These are phyloP conservation scores for Probaryconus sp. DNA, from an alignment of 1,140 invertebrate species.

Conservation along the genomic window DNA sequence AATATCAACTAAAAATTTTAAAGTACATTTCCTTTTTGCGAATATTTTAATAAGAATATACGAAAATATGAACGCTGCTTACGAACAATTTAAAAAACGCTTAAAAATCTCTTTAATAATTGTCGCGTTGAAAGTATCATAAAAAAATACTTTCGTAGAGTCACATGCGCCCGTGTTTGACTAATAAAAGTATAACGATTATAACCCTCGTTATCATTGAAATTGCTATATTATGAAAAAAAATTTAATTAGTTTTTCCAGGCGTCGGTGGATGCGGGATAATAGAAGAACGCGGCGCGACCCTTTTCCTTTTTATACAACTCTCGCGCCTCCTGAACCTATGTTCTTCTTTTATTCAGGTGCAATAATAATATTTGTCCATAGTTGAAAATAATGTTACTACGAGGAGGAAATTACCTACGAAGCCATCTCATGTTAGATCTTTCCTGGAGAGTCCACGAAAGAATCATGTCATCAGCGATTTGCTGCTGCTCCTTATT, in stretches of 20 bases:
- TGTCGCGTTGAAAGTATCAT: background rate
- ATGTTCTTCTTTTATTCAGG: constrained; percentile 15
- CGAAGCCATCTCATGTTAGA: constrained; percentile 35
- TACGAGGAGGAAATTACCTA: constrained; percentile 47
- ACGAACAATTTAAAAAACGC: background rate
- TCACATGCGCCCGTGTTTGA: constrained; percentile 22
- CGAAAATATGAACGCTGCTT: too few species aligned
- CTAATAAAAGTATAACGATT: constrained; percentile 37
- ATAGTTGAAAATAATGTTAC: constrained; percentile 53
- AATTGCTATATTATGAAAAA: constrained; percentile 64
- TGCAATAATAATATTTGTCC: constrained; percentile 48
- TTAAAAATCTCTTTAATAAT: constrained; percentile 10
- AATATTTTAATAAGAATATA: too few species aligned
- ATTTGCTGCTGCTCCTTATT: constrained; percentile 40
- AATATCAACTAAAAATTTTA: constrained; percentile 5
- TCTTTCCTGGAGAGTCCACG: constrained; percentile 24
- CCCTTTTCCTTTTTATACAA: constrained; percentile 29
- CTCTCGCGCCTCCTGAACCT: constrained; percentile 44
- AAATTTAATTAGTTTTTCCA: constrained; percentile 71
- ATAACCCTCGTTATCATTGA: constrained; percentile 62
- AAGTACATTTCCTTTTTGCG: background rate
- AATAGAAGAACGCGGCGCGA: constrained; percentile 62
- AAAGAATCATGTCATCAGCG: constrained; percentile 33
- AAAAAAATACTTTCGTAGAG: too few species aligned
- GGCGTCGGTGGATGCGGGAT: constrained; percentile 55